A percentile compares a stretch with the other conserved stretches of the same genome.
Conservation (phyloP, 2,113 vertebrate species). For the Prunella himalayana region DNA sequence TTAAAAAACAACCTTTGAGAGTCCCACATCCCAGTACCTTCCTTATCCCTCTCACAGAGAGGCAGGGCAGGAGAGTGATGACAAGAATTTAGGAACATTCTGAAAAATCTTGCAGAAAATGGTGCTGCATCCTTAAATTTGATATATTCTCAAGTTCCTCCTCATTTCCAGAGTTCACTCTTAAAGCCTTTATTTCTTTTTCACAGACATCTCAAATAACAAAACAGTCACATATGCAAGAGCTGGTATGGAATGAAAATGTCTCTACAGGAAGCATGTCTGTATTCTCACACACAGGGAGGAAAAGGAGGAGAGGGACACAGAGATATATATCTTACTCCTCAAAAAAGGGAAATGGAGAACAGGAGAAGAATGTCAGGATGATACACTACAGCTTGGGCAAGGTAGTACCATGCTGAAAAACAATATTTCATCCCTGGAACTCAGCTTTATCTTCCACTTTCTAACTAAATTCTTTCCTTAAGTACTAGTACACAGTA, state of each 20-base stretch:
- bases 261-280: constrained; percentile 33
- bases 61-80: not conserved
- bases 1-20: not conserved
- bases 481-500: not conserved
- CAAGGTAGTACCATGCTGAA: not conserved
- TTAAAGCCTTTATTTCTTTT: constrained; percentile 62
- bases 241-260: constrained; percentile 10
- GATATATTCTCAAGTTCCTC: not conserved
- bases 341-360: not conserved
- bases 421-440: not conserved
- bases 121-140: not conserved
- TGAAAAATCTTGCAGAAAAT: constrained; percentile 31
- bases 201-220: constrained; percentile 70
- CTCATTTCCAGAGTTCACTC: constrained; percentile 23
- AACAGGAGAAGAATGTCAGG: not conserved
- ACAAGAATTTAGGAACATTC: not conserved
- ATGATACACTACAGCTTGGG: not conserved
- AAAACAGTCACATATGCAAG: constrained; percentile 66
- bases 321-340: not conserved
- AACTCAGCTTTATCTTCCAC: not conserved
- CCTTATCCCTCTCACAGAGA: not conserved
- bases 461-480: not conserved
- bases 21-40: not conserved
- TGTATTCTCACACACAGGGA: constrained; percentile 6
- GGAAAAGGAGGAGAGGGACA: not conserved